Evolutionary conservation across 2,888 invertebrate species (phyloP).

Genomic region (Chesias legatella): DNA sequence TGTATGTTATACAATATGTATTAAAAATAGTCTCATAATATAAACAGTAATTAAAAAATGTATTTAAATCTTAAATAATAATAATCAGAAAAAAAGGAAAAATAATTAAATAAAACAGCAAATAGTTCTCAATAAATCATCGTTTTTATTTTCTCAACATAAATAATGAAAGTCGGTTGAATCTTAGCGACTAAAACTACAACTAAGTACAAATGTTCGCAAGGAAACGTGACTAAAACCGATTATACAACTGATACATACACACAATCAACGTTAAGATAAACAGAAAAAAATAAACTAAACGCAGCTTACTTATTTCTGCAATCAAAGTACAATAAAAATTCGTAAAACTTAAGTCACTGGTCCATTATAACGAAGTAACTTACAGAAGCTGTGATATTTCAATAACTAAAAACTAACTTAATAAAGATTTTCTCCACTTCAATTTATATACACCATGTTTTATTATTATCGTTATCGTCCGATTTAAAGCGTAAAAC

Average conservation of each 20-base stretch:
- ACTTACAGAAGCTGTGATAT: constrained; percentile 48
- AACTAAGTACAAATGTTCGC: constrained; percentile 62
- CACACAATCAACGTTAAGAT: background rate
- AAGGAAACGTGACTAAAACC: constrained; percentile 64
- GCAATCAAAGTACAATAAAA: constrained; percentile 27
- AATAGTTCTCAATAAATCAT: constrained; percentile 59
- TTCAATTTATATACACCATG: constrained; percentile 36
- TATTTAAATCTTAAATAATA: too few species aligned
- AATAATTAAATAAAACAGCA: constrained; percentile 43
- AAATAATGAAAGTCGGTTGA: constrained; percentile 67
- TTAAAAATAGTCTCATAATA: too few species aligned
- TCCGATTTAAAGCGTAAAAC: constrained; percentile 74
- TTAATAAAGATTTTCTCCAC: constrained; percentile 46
- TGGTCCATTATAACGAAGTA: constrained; percentile 43
- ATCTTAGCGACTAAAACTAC: constrained; percentile 49
- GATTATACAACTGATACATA: constrained; percentile 26
- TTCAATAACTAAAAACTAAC: constrained; percentile 26
- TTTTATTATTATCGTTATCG: constrained; percentile 57
- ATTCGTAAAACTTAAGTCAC: constrained; percentile 35
- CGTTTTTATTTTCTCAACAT: constrained; percentile 71
- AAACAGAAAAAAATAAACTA: too few species aligned
- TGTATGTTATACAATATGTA: too few species aligned
- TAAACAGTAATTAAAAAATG: too few species aligned
- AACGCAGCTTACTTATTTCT: background rate
- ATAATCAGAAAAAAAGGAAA: constrained; percentile 2